Conservation (phyloP, 2,797 vertebrate species). For the Xenentodon cancila region DNA sequence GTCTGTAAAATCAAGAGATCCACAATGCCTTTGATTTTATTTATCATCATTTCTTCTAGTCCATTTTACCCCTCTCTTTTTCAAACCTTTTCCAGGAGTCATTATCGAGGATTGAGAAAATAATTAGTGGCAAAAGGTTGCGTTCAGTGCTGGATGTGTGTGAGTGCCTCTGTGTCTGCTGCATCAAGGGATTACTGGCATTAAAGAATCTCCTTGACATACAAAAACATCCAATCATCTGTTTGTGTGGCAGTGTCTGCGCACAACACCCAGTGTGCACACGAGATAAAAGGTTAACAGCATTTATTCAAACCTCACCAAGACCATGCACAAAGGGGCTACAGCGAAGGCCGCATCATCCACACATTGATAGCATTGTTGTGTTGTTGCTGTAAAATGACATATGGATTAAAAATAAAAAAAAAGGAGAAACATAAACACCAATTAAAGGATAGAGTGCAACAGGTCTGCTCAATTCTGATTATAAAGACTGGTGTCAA, state of each 20-base stretch:
- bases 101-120: constrained; percentile 34
- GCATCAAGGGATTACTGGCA: constrained; percentile 49
- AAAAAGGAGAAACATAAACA: constrained; percentile 27
- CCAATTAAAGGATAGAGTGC: constrained; percentile 1
- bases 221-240: constrained; percentile 32
- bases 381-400: constrained; percentile 29
- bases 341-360: not conserved
- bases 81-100: constrained; percentile 10
- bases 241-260: constrained; percentile 9
- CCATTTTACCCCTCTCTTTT: not conserved
- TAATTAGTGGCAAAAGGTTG: constrained; percentile 21
- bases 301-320: constrained; percentile 18
- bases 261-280: constrained; percentile 2
- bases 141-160: constrained; percentile 15
- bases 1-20: not conserved
- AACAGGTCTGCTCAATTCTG: constrained; percentile 5
- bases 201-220: constrained; percentile 52
- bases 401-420: constrained; percentile 3
- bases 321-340: constrained; percentile 11
- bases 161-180: not conserved
- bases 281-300: constrained; percentile 25
- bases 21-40: constrained; percentile 5
- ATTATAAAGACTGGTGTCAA: not conserved
- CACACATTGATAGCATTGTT: constrained; percentile 29
- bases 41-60: not conserved